These are phyloP conservation scores for Kradibia gibbosae DNA, from an alignment of 1,140 invertebrate genomes.

Conservation along the genomic window DNA sequence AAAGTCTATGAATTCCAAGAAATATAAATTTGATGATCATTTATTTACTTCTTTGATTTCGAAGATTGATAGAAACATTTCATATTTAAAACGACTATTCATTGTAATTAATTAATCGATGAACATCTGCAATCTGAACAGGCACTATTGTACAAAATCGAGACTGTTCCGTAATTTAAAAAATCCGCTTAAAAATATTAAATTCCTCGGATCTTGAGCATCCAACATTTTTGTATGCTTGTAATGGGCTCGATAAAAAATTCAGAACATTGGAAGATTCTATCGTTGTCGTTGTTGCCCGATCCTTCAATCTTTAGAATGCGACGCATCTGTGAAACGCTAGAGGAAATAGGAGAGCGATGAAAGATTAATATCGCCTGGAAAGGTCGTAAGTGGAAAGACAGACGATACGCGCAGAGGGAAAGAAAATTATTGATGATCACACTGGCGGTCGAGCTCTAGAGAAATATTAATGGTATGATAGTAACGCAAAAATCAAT, in stretches of 20 bases:
- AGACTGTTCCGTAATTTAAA: no score
- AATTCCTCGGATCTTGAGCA: background rate
- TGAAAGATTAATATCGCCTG: conserved; percentile 26
- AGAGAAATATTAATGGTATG: background rate
- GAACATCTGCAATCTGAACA: no score
- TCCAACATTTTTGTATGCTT: conserved; percentile 19
- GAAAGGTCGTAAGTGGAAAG: background rate
- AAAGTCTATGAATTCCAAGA: no score
- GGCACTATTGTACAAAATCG: no score
- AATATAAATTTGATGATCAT: no score
- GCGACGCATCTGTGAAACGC: background rate
- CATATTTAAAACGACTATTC: no score
- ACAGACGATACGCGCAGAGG: background rate
- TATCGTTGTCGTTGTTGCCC: background rate
- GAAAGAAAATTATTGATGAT: conserved; percentile 23
- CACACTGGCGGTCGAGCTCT: background rate
- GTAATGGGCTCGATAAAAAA: conserved; percentile 17
- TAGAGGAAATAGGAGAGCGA: background rate
- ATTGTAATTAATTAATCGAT: no score
- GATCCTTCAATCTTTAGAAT: background rate
- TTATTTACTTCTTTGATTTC: no score
- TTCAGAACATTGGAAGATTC: background rate
- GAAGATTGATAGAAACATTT: no score
- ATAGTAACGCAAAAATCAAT: background rate
- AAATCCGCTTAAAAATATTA: no score